Evolutionary conservation across 2,888 invertebrate species (phyloP).

Genomic region (Cancer borealis): DNA sequence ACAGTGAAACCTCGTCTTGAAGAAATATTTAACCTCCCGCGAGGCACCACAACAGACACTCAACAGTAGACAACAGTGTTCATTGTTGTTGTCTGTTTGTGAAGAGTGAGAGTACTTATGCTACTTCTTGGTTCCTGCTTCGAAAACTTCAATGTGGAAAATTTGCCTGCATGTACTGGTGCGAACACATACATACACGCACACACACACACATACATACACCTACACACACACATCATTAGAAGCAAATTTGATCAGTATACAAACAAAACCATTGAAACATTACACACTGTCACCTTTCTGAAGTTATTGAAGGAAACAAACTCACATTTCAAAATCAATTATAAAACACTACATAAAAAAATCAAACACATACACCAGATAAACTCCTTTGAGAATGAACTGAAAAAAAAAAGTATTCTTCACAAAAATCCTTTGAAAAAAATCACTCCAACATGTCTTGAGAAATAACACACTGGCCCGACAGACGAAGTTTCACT

Average conservation of each 20-base stretch:
- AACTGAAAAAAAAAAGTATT: too few relatives aligned
- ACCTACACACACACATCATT: neutral
- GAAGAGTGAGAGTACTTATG: neutral
- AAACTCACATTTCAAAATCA: neutral
- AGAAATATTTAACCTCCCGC: neutral
- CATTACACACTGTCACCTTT: neutral
- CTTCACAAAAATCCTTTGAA: neutral
- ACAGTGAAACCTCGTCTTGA: neutral
- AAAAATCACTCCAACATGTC: neutral
- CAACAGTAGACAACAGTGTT: neutral
- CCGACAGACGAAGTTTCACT: neutral
- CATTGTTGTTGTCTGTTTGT: neutral
- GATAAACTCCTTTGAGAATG: neutral
- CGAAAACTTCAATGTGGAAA: neutral
- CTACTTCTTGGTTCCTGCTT: neutral
- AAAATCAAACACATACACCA: neutral
- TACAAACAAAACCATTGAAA: neutral
- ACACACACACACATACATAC: slow-evolving; percentile 2
- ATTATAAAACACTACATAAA: neutral
- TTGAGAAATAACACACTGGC: neutral
- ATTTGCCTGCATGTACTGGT: neutral
- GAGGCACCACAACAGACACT: neutral
- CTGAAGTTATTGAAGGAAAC: neutral
- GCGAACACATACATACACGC: neutral
- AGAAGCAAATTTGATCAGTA: neutral